phyloP scores from a whole-genome alignment of 2,888 invertebrate genomes.

The Luperina nickerlii region DNA sequence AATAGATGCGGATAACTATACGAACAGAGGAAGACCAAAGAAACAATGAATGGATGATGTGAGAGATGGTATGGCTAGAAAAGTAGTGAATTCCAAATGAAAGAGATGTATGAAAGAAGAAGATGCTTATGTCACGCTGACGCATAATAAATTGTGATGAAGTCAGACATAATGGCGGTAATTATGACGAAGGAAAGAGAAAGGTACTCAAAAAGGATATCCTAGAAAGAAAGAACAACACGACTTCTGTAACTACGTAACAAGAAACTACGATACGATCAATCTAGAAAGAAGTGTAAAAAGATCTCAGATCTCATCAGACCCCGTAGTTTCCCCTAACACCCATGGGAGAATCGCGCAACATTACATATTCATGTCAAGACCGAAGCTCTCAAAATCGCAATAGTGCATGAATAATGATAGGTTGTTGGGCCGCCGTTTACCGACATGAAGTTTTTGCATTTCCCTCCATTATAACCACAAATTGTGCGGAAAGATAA shows the following conservation, averaged over 20 bases:
- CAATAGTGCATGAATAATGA: slow-evolving; percentile 60
- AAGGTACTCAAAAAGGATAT: not conserved
- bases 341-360: slow-evolving; percentile 52
- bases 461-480: slow-evolving; percentile 56
- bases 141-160: not conserved
- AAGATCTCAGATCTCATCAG: slow-evolving; percentile 3
- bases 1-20: not conserved
- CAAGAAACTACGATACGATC: not conserved
- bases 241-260: not conserved
- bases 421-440: slow-evolving; percentile 50
- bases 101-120: not conserved
- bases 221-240: too few species aligned
- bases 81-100: not conserved
- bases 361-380: slow-evolving; percentile 53
- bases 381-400: slow-evolving; percentile 56
- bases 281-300: slow-evolving; percentile 1
- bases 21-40: not conserved
- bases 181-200: not conserved
- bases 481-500: slow-evolving; percentile 64
- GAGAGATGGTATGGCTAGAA: not conserved
- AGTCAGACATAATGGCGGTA: not conserved
- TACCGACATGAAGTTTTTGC: slow-evolving; percentile 57
- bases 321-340: not conserved
- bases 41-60: not conserved
- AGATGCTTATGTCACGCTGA: not conserved